Evolutionary conservation across 92 coral and sea anemone genomes (phyloP).

Genomic region (Montipora capitata): DNA sequence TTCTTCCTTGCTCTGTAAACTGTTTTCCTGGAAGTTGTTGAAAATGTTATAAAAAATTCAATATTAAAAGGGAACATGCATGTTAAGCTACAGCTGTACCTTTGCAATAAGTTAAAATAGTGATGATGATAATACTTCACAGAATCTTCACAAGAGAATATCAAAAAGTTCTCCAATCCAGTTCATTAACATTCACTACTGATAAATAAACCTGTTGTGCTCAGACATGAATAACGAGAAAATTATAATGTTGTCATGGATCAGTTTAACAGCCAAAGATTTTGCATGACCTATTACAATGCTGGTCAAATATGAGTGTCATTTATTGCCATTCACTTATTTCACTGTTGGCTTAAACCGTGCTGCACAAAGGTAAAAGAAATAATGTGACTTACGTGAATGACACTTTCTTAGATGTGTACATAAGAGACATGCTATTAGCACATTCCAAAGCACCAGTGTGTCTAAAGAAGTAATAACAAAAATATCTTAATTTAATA

Average conservation of each 20-base stretch:
- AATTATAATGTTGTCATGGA: too few relatives aligned
- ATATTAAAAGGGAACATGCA: neutral
- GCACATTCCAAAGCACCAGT: slow-evolving; percentile 50
- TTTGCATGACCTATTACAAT: neutral
- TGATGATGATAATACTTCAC: neutral
- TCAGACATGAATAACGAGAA: too few relatives aligned
- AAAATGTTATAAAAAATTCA: neutral
- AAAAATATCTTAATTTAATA: neutral
- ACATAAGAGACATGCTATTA: slow-evolving; percentile 48
- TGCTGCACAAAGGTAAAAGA: neutral
- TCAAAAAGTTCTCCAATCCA: neutral
- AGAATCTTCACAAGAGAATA: neutral
- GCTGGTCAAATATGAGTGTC: neutral
- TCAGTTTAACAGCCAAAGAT: neutral
- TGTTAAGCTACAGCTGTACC: neutral
- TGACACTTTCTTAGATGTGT: slow-evolving; percentile 38
- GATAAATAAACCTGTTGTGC: neutral
- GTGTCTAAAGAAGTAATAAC: slow-evolving; percentile 25
- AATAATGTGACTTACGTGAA: slow-evolving; percentile 24
- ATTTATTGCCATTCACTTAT: neutral
- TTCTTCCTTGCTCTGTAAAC: slow-evolving; percentile 67
- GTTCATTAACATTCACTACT: neutral
- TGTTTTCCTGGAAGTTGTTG: slow-evolving; percentile 28
- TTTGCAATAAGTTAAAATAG: neutral
- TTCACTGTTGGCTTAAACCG: neutral